Conservation (phyloP, 2,797 vertebrate genomes). For the Limnodromus scolopaceus region DNA sequence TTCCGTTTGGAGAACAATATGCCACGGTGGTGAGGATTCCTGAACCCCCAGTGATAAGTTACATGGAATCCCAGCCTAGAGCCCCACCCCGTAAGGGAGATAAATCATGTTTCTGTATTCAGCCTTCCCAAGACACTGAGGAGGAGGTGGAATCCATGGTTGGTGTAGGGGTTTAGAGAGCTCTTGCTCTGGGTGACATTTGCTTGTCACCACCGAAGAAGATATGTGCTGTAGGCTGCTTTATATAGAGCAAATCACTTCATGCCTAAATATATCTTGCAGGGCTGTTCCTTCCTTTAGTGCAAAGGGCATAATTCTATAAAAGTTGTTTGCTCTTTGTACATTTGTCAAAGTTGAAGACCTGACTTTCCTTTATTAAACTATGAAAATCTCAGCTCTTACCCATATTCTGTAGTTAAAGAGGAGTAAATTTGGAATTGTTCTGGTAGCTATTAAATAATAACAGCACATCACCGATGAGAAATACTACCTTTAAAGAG, state of each 20-base stretch:
- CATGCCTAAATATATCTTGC: not conserved
- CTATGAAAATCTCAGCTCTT: not conserved
- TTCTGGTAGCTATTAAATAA: not conserved
- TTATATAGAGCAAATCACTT: slow-evolving; percentile 9
- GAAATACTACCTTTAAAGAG: not conserved
- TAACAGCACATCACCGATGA: not conserved
- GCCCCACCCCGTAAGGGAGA: not conserved
- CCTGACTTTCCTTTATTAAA: not conserved
- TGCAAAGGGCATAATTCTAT: not conserved
- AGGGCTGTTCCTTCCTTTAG: not conserved
- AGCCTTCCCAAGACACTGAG: not conserved
- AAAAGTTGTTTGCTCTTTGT: not conserved
- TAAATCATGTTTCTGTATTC: not conserved
- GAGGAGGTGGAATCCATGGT: not conserved
- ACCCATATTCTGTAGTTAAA: not conserved
- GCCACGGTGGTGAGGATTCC: not conserved
- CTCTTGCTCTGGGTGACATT: not conserved
- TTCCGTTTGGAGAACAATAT: not conserved
- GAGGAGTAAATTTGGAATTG: not conserved
- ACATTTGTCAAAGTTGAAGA: not conserved
- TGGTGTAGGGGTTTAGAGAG: not conserved
- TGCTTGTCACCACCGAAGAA: not conserved
- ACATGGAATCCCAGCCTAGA: not conserved
- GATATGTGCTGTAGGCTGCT: not conserved
- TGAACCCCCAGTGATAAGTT: not conserved